Evolutionary conservation across 2,888 invertebrate species (phyloP).

Genomic region (Drosophila austrosaltans): DNA sequence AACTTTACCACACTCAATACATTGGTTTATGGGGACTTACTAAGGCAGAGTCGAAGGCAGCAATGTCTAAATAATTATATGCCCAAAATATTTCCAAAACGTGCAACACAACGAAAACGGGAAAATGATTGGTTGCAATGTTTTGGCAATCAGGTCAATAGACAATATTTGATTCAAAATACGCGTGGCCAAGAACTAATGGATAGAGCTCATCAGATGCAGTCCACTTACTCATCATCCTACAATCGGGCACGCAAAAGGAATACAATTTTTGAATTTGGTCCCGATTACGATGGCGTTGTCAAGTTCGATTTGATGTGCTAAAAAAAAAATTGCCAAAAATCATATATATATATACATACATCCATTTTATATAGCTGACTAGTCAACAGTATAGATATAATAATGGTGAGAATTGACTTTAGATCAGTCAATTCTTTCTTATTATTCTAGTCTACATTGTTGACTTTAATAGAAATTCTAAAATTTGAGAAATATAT

Average conservation of each 20-base stretch:
- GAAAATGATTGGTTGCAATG: conserved; percentile 44
- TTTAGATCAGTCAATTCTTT: no score
- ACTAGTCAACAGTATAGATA: neutral
- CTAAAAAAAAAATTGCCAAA: neutral
- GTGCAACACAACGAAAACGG: neutral
- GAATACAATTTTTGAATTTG: conserved; percentile 18
- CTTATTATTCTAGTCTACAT: neutral
- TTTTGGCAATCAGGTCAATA: conserved; percentile 55
- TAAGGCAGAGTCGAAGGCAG: conserved; percentile 16
- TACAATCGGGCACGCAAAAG: conserved; percentile 4
- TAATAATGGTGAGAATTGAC: neutral
- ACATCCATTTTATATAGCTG: no score
- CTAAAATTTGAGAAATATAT: no score
- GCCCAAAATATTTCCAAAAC: neutral
- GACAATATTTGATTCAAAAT: conserved; percentile 17
- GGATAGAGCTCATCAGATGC: conserved; percentile 2
- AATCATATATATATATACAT: no score
- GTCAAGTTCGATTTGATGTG: conserved; percentile 25
- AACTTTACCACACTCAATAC: conserved; percentile 62
- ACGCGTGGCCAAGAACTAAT: neutral
- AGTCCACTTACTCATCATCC: conserved; percentile 1
- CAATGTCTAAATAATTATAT: neutral
- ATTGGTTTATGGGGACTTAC: conserved; percentile 48
- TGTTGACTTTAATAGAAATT: no score
- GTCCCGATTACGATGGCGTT: conserved; percentile 34